Percentiles rank a stretch among this genome's conserved stretches.
phyloP scores from a whole-genome alignment of 2,113 vertebrate genomes.

The Rhabdomys dilectus region DNA sequence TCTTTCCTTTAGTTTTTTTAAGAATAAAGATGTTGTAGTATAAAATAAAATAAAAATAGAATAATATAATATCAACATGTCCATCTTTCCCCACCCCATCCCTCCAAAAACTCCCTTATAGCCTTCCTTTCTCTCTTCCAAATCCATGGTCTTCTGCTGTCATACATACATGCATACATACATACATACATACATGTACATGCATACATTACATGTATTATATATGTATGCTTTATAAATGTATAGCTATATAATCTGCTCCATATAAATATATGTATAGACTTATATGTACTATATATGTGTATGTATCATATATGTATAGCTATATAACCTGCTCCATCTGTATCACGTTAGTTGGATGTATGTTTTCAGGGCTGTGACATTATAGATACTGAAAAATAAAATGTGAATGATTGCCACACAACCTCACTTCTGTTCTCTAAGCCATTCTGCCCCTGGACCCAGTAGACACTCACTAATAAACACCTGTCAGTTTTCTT shows the following conservation, averaged over 20 bases:
- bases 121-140: background rate
- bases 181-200: background rate
- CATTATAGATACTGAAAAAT: background rate
- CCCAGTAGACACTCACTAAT: background rate
- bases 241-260: background rate
- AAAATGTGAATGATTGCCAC: background rate
- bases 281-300: too few relatives aligned
- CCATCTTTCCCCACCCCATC: background rate
- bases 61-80: background rate
- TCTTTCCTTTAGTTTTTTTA: background rate
- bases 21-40: background rate
- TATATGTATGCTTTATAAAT: background rate
- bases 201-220: background rate
- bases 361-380: background rate
- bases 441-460: background rate
- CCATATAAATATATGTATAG: too few relatives aligned
- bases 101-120: background rate
- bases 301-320: background rate
- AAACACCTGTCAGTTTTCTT: conserved; percentile 44
- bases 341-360: background rate
- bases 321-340: background rate
- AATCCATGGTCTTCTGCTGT: background rate
- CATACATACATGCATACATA: too few relatives aligned
- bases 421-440: background rate
- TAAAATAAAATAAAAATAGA: background rate